These are phyloP conservation scores for Gymnoscopelus braueri DNA, from an alignment of 2,797 vertebrate species.

Conservation along the genomic window DNA sequence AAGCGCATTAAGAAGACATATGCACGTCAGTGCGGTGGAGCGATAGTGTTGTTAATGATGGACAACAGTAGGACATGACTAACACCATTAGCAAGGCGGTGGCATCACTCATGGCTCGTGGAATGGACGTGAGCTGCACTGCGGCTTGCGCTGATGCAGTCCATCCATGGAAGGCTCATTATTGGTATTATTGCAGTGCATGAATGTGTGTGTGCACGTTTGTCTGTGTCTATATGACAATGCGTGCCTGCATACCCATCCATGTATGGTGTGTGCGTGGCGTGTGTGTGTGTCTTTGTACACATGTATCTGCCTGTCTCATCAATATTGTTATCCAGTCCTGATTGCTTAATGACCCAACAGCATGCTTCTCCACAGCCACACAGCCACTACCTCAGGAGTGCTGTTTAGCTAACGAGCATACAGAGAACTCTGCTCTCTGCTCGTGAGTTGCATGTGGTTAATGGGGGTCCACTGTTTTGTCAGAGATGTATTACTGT, in stretches of 20 bases:
- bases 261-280: not conserved
- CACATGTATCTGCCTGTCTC: not conserved
- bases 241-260: not conserved
- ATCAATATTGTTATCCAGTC: constrained; percentile 22
- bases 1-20: too few relatives aligned
- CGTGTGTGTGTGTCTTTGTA: too few relatives aligned
- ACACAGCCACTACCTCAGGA: not conserved
- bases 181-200: constrained; percentile 10
- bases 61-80: constrained; percentile 7
- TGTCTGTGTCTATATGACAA: constrained; percentile 1
- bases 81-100: not conserved
- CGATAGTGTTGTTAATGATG: not conserved
- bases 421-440: not conserved
- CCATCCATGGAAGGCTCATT: constrained; percentile 6
- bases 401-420: not conserved
- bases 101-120: constrained; percentile 8
- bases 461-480: not conserved
- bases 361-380: constrained; percentile 17
- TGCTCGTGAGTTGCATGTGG: not conserved
- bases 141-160: not conserved
- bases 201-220: constrained; percentile 3
- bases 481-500: not conserved
- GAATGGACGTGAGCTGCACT: constrained; percentile 6
- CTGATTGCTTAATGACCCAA: constrained; percentile 32
- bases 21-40: too few relatives aligned